Evolutionary conservation across 2,797 vertebrate species (phyloP), one percentile per base, ranked within the genome.

Genomic region (Clamator glandarius): DNA sequence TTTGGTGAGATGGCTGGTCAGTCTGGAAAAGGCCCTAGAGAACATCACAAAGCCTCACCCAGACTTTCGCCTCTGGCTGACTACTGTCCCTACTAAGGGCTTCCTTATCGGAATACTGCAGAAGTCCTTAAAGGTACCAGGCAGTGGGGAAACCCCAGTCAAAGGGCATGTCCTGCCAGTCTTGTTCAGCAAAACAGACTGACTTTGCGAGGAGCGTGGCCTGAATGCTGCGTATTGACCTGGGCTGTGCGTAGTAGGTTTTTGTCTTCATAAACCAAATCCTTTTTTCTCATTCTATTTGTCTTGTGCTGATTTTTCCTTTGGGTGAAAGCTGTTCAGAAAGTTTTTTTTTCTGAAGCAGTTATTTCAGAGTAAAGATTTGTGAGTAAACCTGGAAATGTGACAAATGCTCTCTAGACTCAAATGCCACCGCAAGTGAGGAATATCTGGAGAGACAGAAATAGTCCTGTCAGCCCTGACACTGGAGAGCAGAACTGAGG

Each of bases 71-170:
- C 97, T 99, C 69, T 99, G 99, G 99, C 97, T 99, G 91, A 99
- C 99, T 9, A 99, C 99, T 4, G 99, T 99, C 96, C 99, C 99
- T 14, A 99, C 98, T 4, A 51, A 97, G 82, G 98, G 99, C 94
- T 99, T 99, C 87, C 99, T 99, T 3, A 98, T 99, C 3, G 99
- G 99, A 42, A 99, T 99, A 36, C 98, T 99, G 92, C 99, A 99
- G 96, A 99, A 98, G 55, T 99, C 99, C 35, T 88, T 99, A 3
- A 99, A 99, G 99, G 99, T 99, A 84, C 10, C 11, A 11, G 36
- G 41, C 13, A 1, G 9, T 28, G 58, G 33, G 64, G 7, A 51
- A 35, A 16, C 16, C 55, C 15, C 9, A 5, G 2, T 1, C 35
- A 9, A 85, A 35, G 77, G 25, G 41, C 29, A 7, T 2, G 52